These are phyloP conservation scores for Ellobium chinense DNA, from an alignment of 2,888 invertebrate species.

Conservation along the genomic window DNA sequence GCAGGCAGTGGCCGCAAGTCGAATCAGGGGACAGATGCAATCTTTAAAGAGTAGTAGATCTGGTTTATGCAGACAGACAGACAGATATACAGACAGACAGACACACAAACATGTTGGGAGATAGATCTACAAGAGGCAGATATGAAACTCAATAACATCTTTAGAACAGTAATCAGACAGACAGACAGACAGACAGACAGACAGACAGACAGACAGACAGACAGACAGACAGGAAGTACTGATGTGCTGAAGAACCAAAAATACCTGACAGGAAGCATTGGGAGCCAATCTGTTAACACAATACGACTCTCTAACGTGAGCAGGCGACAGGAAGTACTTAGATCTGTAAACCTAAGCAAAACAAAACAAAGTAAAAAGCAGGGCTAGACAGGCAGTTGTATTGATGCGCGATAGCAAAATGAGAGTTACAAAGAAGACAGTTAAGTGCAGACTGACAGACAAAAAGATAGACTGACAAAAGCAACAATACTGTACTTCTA, in stretches of 20 bases:
- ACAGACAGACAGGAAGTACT: slow-evolving; percentile 35
- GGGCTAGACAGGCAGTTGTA: too few species aligned
- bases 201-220: slow-evolving; percentile 23
- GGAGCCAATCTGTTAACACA: too few species aligned
- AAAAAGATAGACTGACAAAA: neutral
- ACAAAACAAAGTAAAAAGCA: too few species aligned
- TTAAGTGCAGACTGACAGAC: too few species aligned
- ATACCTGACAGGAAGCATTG: too few species aligned
- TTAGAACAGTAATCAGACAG: neutral
- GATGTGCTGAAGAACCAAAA: too few species aligned
- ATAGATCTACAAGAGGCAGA: neutral
- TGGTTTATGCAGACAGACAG: slow-evolving; percentile 23
- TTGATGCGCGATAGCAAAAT: too few species aligned
- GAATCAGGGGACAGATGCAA: slow-evolving; percentile 18
- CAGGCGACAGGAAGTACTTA: too few species aligned
- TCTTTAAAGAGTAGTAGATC: too few species aligned
- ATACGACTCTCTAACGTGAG: too few species aligned
- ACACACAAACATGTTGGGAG: neutral
- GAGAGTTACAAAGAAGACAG: too few species aligned
- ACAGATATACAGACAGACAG: slow-evolving; percentile 19
- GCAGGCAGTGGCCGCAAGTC: slow-evolving; percentile 9
- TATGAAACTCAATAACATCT: neutral
- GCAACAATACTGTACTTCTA: neutral
- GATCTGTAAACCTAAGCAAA: too few species aligned
- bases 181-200: slow-evolving; percentile 3